Conservation (phyloP, 2,888 invertebrate genomes). For the Andrena marginata region DNA sequence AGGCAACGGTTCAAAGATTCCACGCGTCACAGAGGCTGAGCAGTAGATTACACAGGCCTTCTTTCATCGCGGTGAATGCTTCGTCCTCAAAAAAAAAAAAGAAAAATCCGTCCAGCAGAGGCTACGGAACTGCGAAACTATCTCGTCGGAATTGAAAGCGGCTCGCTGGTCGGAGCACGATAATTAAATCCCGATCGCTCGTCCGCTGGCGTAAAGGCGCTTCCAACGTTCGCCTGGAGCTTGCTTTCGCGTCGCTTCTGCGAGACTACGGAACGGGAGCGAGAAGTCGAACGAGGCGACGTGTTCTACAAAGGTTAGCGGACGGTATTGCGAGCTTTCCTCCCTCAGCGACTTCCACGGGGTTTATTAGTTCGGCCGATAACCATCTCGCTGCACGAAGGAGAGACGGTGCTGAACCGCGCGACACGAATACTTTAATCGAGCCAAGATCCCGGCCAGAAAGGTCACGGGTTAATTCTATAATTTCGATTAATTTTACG, state of each 20-base stretch:
- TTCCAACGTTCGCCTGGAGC: not conserved
- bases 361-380: constrained; percentile 46
- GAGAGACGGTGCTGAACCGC: not conserved
- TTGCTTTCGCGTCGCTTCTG: not conserved
- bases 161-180: not conserved
- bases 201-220: not conserved
- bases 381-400: constrained; percentile 39
- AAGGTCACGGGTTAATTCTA: constrained; percentile 53
- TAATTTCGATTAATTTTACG: constrained; percentile 59
- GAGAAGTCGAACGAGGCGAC: constrained; percentile 1
- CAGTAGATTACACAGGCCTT: no score
- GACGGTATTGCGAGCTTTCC: constrained; percentile 1
- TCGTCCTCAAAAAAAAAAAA: no score
- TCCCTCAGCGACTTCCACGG: not conserved
- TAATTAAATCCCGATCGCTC: not conserved
- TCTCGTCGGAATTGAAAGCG: not conserved
- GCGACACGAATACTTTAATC: constrained; percentile 39
- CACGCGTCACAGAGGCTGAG: not conserved
- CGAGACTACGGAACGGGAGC: not conserved
- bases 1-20: constrained; percentile 9
- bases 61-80: no score
- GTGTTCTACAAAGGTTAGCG: constrained; percentile 27
- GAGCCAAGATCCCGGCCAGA: constrained; percentile 27
- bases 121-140: not conserved
- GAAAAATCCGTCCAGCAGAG: no score